Conservation (phyloP, 2,113 vertebrate species). For the Paratilapia polleni region DNA sequence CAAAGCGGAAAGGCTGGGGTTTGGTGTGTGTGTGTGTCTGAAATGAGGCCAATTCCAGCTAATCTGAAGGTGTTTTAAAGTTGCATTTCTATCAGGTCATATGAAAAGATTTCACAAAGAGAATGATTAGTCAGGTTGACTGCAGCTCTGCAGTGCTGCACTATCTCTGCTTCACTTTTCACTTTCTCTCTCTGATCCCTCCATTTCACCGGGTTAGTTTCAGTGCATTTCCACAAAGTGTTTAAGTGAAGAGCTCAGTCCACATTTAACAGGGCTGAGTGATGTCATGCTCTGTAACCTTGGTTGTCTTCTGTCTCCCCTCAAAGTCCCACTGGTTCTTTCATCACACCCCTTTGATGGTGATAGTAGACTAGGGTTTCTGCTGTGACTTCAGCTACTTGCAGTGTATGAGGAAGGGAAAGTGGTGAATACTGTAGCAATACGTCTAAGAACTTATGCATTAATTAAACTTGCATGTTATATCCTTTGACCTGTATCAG, state of each 20-base stretch:
- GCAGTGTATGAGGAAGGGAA: background rate
- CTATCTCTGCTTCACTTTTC: background rate
- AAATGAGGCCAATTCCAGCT: constrained; percentile 64
- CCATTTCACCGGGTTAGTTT: background rate
- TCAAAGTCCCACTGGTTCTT: constrained; percentile 13
- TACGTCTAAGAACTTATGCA: background rate
- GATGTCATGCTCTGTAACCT: constrained; percentile 40
- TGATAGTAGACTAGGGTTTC: background rate
- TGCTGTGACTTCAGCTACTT: constrained; percentile 1
- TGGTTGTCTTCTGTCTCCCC: constrained; percentile 15
- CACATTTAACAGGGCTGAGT: constrained; percentile 10
- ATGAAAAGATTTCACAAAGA: constrained; percentile 40
- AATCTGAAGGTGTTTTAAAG: constrained; percentile 60
- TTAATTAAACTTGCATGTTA: background rate
- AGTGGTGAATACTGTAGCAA: background rate
- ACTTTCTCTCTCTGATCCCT: background rate
- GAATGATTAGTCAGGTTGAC: constrained; percentile 55
- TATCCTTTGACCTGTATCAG: background rate
- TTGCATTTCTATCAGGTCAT: constrained; percentile 31
- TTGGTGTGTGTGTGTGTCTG: background rate
- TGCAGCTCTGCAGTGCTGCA: constrained; percentile 53
- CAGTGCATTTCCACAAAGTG: constrained; percentile 13
- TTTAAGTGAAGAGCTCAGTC: background rate
- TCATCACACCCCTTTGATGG: constrained; percentile 43
- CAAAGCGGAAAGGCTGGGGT: constrained; percentile 4